Percentiles rank a stretch among this genome's conserved stretches.
These are phyloP conservation scores for Fragum fragum DNA, from an alignment of 2,888 invertebrate genomes.

Conservation along the genomic window DNA sequence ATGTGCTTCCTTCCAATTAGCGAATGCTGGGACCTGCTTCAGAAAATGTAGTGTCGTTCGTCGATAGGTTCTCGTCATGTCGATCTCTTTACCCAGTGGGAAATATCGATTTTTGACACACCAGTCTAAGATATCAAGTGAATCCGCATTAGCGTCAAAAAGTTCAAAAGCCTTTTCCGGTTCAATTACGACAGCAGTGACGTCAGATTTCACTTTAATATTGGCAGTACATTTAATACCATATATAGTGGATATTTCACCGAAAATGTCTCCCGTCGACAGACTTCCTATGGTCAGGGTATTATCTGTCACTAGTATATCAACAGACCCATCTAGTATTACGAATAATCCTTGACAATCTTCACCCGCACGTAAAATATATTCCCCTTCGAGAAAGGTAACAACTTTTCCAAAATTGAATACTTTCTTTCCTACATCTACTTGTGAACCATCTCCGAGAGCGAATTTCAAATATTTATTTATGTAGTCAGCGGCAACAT, in stretches of 20 bases:
- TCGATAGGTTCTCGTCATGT: conserved; percentile 47
- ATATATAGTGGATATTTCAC: conserved; percentile 58
- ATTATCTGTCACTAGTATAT: conserved; percentile 44
- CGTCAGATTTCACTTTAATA: conserved; percentile 28
- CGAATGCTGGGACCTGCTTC: conserved; percentile 37
- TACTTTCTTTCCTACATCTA: background rate
- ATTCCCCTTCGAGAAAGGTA: conserved; percentile 12
- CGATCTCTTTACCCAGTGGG: conserved; percentile 58
- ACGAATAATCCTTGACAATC: conserved; percentile 34
- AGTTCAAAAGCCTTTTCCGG: conserved; percentile 18
- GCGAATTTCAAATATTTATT: background rate
- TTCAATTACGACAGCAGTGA: conserved; percentile 26
- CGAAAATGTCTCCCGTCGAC: conserved; percentile 51
- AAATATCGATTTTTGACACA: conserved; percentile 64
- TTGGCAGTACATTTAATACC: conserved; percentile 50
- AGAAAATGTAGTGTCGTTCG: conserved; percentile 53
- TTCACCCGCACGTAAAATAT: conserved; percentile 20
- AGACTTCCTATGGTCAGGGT: conserved; percentile 22
- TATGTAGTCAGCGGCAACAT: background rate
- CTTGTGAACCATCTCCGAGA: background rate
- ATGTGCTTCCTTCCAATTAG: conserved; percentile 52
- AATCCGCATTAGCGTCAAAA: conserved; percentile 23
- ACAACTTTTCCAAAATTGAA: background rate
- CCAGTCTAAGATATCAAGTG: conserved; percentile 67
- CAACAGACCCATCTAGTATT: conserved; percentile 44